Evolutionary conservation across 2,113 vertebrate species (phyloP), one percentile per base, ranked within the genome.

Genomic region (Emydura subglobosa): DNA sequence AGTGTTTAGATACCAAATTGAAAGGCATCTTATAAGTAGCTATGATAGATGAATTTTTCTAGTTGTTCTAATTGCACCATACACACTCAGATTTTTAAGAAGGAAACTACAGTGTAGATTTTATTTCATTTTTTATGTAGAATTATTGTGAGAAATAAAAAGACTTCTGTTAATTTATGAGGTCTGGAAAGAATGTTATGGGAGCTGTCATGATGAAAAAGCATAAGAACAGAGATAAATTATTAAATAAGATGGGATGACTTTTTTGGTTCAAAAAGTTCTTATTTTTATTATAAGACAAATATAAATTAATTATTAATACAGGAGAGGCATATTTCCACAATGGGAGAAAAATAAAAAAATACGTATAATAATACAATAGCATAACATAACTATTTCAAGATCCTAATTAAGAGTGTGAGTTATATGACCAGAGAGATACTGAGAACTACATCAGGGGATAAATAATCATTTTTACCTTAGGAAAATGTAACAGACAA

Each of bases 181-280:
- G 74, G 1, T 76, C 82, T 92, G 7, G 2, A 44, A 93, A 24
- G 10, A 91, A 79, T 47, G 50, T 79, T 90, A 34, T 79, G 50
- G 0, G 0, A 91, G 31, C 74, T 83, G 27, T 19, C 87, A 95
- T 94, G n/a, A 27, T 25, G 72, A 78, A 42, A 94, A 95, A 91
- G n/a, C 19, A 91, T 86, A 91, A 92, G 31, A 97, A 91, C 3
- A 42, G 39, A 95, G 39, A 83, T 81, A 89, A 83, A 47, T 89
- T 94, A 85, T 91, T 95, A 95, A 82, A 96, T 49, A 82, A 80
- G 88, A 47, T 83, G 13, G n/a, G 84, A 78, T 88, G 78, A 91
- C 86, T 42, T 74, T 89, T 93, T 87, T 91, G 16, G 13, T 89
- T 93, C n/a, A 14, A 76, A 86, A 91, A 59, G 1, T 87, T 89